Conservation (phyloP, 92 coral and sea anemone species). For the Palythoa grandiflora region DNA sequence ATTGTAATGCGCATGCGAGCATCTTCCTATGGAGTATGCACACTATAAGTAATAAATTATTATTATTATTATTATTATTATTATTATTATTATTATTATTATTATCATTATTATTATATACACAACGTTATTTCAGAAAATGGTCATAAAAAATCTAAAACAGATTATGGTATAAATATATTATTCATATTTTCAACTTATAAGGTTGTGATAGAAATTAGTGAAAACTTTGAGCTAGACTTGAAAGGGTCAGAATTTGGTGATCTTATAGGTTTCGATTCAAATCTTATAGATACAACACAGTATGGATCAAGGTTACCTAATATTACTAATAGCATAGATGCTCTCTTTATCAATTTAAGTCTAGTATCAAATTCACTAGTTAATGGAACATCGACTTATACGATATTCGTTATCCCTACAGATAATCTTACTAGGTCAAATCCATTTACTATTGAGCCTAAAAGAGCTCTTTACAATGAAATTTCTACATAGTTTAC, state of each 20-base stretch:
- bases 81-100: too few species aligned
- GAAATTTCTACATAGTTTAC: not conserved
- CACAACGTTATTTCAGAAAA: too few species aligned
- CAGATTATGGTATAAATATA: not conserved
- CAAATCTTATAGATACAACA: not conserved
- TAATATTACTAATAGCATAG: not conserved
- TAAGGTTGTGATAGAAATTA: too few species aligned
- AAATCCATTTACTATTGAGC: not conserved
- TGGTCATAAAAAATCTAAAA: too few species aligned
- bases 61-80: too few species aligned
- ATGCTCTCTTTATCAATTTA: not conserved
- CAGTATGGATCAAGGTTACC: not conserved
- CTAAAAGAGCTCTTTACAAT: not conserved
- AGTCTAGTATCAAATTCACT: not conserved
- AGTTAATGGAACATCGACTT: not conserved
- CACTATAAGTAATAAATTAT: too few species aligned
- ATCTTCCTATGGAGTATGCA: too few species aligned
- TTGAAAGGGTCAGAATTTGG: not conserved
- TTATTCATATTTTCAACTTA: constrained; percentile 4
- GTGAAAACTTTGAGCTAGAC: not conserved
- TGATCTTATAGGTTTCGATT: constrained; percentile 17
- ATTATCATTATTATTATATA: too few species aligned
- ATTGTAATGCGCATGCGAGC: too few species aligned
- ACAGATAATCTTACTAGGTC: not conserved
- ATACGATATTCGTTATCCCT: not conserved